These are phyloP conservation scores for Chrysoperla carnea DNA, from an alignment of 1,140 invertebrate species.

Conservation along the genomic window DNA sequence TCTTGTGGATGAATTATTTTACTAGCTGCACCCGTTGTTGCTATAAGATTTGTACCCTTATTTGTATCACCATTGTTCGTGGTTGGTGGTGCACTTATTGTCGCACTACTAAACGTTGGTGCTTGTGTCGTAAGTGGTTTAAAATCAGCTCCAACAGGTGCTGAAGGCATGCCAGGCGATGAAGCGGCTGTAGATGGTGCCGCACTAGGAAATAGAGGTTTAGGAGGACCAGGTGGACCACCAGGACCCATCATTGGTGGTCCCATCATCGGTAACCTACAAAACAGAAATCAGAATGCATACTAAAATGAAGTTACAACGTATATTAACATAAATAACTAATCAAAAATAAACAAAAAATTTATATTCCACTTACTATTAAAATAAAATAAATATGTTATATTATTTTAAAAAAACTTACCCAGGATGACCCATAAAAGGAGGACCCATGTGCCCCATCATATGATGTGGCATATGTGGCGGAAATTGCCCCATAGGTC, in stretches of 20 bases:
- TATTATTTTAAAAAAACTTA: slow-evolving; percentile 19
- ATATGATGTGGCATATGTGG: slow-evolving; percentile 46
- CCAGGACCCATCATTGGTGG: slow-evolving; percentile 33
- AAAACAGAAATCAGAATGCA: slow-evolving; percentile 2
- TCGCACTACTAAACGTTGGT: slow-evolving; percentile 18
- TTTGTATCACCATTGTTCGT: slow-evolving; percentile 28
- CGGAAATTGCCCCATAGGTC: slow-evolving; percentile 32
- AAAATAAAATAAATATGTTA: no score
- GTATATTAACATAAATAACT: slow-evolving; percentile 1
- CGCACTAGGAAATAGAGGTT: slow-evolving; percentile 60
- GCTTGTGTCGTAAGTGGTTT: slow-evolving; percentile 39
- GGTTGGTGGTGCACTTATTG: slow-evolving; percentile 18
- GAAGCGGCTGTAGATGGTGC: slow-evolving; percentile 39
- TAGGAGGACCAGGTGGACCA: slow-evolving; percentile 36
- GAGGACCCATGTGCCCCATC: slow-evolving; percentile 47
- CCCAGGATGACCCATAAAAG: slow-evolving; percentile 50
- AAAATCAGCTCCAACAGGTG: slow-evolving; percentile 41
- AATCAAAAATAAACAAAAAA: neutral
- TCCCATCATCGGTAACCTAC: slow-evolving; percentile 35
- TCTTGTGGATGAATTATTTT: slow-evolving; percentile 89
- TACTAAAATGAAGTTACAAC: neutral
- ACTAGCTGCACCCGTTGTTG: slow-evolving; percentile 64
- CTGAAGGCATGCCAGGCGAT: slow-evolving; percentile 27
- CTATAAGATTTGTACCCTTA: slow-evolving; percentile 49
- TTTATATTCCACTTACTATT: no score